Conservation (phyloP, 1,140 invertebrate species). For the Cephus cinctus region DNA sequence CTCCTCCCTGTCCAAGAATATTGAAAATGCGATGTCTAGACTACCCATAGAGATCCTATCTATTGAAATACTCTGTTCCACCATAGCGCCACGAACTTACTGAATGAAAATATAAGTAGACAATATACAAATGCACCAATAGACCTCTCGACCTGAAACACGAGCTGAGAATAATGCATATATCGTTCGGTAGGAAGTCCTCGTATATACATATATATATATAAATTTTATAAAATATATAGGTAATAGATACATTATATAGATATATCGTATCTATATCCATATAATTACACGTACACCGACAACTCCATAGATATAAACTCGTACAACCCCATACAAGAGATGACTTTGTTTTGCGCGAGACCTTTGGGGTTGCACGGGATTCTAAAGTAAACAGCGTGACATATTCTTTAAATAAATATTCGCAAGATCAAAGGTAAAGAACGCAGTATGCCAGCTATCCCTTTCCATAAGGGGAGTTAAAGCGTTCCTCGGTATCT, state of each 20-base stretch:
- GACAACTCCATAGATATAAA: constrained; percentile 4
- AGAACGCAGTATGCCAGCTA: not conserved
- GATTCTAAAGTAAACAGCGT: constrained; percentile 37
- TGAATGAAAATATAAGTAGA: constrained; percentile 15
- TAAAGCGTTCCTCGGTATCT: not conserved
- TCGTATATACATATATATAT: too few relatives aligned
- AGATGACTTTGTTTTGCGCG: constrained; percentile 16
- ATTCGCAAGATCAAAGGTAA: constrained; percentile 32
- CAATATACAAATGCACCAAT: constrained; percentile 17
- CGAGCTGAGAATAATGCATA: constrained; percentile 9
- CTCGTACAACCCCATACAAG: too few relatives aligned
- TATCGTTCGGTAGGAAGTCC: too few relatives aligned
- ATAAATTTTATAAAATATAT: too few relatives aligned
- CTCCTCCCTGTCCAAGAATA: not conserved
- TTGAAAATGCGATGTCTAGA: constrained; percentile 3
- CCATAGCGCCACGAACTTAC: not conserved
- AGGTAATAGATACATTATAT: too few relatives aligned
- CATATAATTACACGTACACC: too few relatives aligned
- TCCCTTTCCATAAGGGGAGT: not conserved
- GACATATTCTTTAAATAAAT: constrained; percentile 43
- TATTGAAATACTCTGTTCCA: constrained; percentile 14
- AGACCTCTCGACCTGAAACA: not conserved
- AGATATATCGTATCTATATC: too few relatives aligned
- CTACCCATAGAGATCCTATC: constrained; percentile 16
- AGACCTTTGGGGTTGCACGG: constrained; percentile 19